phyloP scores from a whole-genome alignment of 2,113 vertebrate genomes.

The Vicugna pacos region DNA sequence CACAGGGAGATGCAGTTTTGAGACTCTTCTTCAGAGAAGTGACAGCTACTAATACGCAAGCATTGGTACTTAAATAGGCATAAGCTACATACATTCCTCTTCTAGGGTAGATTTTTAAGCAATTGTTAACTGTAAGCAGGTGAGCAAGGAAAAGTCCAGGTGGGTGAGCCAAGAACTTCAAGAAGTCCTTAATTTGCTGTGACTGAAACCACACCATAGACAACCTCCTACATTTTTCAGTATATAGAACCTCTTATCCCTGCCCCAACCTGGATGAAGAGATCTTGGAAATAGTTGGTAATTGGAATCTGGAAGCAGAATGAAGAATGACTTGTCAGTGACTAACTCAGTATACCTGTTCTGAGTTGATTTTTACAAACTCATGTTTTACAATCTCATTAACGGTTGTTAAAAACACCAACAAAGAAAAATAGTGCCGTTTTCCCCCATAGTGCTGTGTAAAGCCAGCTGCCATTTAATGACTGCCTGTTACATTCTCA shows the following conservation, averaged over 20 bases:
- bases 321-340: not conserved
- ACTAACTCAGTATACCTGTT: not conserved
- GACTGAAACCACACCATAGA: not conserved
- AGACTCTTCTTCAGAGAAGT: not conserved
- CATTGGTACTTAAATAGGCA: not conserved
- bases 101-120: slow-evolving; percentile 7
- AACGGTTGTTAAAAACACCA: not conserved
- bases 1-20: not conserved
- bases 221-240: not conserved
- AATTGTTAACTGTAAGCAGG: not conserved
- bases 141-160: not conserved
- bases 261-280: not conserved
- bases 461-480: not conserved
- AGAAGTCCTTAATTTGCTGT: not conserved
- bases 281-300: not conserved
- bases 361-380: slow-evolving; percentile 23
- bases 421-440: not conserved
- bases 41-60: not conserved
- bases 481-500: not conserved
- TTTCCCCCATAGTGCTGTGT: not conserved
- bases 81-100: not conserved
- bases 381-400: not conserved
- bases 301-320: not conserved
- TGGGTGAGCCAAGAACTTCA: not conserved
- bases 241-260: not conserved